Conservation (phyloP, 2,797 vertebrate genomes). For the Peromyscus aztecus region DNA sequence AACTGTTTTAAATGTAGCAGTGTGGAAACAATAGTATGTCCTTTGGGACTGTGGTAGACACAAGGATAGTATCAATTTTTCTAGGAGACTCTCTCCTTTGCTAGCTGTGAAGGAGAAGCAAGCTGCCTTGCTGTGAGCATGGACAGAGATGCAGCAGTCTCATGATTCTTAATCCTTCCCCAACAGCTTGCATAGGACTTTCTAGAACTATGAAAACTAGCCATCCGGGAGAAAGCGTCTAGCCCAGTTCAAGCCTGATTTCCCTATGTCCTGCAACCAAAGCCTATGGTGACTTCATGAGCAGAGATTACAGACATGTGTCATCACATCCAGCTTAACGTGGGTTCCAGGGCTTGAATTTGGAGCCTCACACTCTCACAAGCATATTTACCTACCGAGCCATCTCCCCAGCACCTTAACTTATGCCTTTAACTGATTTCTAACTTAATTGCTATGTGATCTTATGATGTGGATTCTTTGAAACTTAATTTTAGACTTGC, state of each 20-base stretch:
- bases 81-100: not conserved
- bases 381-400: not conserved
- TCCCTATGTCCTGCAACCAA: not conserved
- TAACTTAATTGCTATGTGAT: slow-evolving; percentile 16
- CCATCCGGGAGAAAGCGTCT: not conserved
- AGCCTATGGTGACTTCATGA: not conserved
- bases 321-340: not conserved
- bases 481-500: slow-evolving; percentile 13
- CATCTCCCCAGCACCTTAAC: not conserved
- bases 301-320: not conserved
- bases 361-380: not conserved
- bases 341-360: not conserved
- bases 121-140: too few relatives aligned
- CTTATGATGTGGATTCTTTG: not conserved
- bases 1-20: not conserved
- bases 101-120: not conserved
- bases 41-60: not conserved
- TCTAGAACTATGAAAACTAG: not conserved
- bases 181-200: not conserved
- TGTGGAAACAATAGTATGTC: not conserved
- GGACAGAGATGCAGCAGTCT: not conserved
- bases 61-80: not conserved
- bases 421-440: slow-evolving; percentile 27
- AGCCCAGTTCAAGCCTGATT: too few relatives aligned
- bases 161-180: not conserved